Evolutionary conservation across 2,888 invertebrate species (phyloP), one percentile per base, ranked within the genome.

Genomic region (Adelognathus sp.): DNA sequence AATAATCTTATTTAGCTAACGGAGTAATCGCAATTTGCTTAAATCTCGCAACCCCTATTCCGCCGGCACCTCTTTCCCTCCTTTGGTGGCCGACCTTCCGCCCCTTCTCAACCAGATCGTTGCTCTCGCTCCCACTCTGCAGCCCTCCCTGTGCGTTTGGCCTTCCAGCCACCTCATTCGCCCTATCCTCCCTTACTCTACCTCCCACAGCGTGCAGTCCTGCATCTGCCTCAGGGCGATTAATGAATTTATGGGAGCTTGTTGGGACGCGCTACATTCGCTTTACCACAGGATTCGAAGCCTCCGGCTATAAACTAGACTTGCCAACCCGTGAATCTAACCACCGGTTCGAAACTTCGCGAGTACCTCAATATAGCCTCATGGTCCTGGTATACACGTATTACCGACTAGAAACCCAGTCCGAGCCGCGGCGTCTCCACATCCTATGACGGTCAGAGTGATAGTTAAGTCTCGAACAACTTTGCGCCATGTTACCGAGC

Each of bases 1-100:
- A 88, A 88, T 88, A 88, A 88, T 87, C 87, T 87, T 87, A 88
- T 87, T 88, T 86, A 84, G 85, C 85, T 86, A 86, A 87, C 87
- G 84, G 87, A 86, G 86, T 88, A 87, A 88, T 88, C 86, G 87
- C 87, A 86, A 87, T 87, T 88, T 86, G 87, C 87, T 88, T 88
- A 88, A 88, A 88, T 88, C 86, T 87, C 85, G 80, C 84, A 84
- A 81, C 83, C 84, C n/a, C 84, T 81, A 78, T 80, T 83, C 79
- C 74, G n/a, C n/a, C n/a, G n/a, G n/a, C n/a, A 74, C 82, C 81
- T 82, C 67, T 61, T 67, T 56, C 67, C 79, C 33, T 24, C 16
- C 14, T 39, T 52, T 56, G 16, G 56, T 16, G 75, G 56, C 61
- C 67, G 33, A 69, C 80, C 70, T 69, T 64, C 60, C 58, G 16